Evolutionary conservation across 2,113 vertebrate genomes (phyloP).

Genomic region (Nothocercus julius): DNA sequence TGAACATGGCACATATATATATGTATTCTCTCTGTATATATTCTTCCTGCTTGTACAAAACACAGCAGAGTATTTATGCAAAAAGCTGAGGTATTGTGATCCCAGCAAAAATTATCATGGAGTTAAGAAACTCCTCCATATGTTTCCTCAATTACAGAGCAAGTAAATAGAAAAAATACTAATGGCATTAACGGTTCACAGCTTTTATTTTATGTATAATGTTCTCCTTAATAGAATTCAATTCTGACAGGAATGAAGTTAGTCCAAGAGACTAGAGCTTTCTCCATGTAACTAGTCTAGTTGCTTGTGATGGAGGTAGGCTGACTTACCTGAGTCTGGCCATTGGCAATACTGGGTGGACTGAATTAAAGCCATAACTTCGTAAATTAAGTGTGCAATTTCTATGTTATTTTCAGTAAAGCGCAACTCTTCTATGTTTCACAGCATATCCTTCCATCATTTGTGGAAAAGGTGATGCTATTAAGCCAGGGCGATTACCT

Average conservation of each 20-base stretch:
- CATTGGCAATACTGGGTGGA: background rate
- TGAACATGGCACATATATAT: background rate
- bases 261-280: background rate
- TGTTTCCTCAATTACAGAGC: background rate
- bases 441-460: background rate
- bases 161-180: background rate
- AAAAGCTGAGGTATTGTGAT: background rate
- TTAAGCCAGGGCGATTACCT: background rate
- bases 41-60: background rate
- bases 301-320: background rate
- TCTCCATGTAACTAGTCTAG: background rate
- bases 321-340: background rate
- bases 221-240: background rate
- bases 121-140: background rate
- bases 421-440: background rate
- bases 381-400: background rate
- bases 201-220: background rate
- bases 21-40: background rate
- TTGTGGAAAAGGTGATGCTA: background rate
- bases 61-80: background rate
- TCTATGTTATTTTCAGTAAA: background rate
- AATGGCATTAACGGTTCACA: background rate
- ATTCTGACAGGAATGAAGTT: background rate
- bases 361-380: background rate
- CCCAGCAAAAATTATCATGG: background rate